phyloP scores from a whole-genome alignment of 2,113 vertebrate genomes.

The Sebastes fasciatus region DNA sequence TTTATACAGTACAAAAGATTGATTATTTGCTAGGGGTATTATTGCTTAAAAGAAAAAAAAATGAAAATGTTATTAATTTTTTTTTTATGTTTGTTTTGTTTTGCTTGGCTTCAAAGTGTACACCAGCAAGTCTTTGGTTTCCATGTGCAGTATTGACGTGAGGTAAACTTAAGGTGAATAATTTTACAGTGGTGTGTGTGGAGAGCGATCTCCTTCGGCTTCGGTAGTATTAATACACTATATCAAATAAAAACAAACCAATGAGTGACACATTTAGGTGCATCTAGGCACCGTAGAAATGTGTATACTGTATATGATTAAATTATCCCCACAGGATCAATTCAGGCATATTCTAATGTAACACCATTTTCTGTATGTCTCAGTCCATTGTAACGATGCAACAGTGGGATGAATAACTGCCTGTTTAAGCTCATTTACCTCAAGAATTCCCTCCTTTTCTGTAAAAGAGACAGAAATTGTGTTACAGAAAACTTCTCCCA shows the following conservation, averaged over 20 bases:
- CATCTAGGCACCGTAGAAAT: conserved; percentile 90
- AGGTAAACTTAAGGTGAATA: conserved; percentile 95
- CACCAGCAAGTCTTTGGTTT: conserved; percentile 94
- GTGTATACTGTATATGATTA: conserved; percentile 82
- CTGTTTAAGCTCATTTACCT: conserved; percentile 99
- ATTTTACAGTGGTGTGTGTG: conserved; percentile 93
- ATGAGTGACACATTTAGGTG: conserved; percentile 89
- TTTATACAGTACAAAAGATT: conserved; percentile 91
- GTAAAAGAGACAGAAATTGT: conserved; percentile 89
- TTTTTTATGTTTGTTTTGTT: conserved; percentile 83
- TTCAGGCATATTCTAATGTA: conserved; percentile 91
- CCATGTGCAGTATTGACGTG: conserved; percentile 99
- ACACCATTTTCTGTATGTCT: conserved; percentile 91
- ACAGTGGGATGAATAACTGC: conserved; percentile 90
- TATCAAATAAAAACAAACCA: conserved; percentile 84
- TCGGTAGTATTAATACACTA: conserved; percentile 93
- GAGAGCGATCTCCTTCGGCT: conserved; percentile 90
- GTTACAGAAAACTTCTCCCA: conserved; percentile 89
- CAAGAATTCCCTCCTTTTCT: conserved; percentile 98
- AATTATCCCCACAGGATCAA: conserved; percentile 89
- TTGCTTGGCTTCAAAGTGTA: conserved; percentile 95
- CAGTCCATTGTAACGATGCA: conserved; percentile 87
- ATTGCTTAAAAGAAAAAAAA: conserved; percentile 79
- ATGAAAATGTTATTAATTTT: conserved; percentile 80
- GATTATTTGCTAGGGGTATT: conserved; percentile 93